A percentile compares a stretch with the other conserved stretches of the same genome.
Evolutionary conservation across 2,113 vertebrate species (phyloP).

Genomic region (Gambusia holbrooki): DNA sequence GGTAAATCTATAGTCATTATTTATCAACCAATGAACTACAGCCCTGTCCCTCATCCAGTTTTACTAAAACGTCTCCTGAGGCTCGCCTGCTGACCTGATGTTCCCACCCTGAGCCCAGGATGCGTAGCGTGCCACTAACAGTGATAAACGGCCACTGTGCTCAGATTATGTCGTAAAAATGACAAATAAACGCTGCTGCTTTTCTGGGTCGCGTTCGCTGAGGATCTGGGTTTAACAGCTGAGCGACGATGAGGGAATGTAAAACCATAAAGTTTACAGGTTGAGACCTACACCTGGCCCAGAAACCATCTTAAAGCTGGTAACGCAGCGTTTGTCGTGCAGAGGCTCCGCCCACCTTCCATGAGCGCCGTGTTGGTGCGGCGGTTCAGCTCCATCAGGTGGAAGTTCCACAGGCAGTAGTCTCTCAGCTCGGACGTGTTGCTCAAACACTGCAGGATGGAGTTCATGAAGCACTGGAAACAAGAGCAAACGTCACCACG

Average conservation of each 20-base stretch:
- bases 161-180: background rate
- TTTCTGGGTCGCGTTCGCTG: background rate
- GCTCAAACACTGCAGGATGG: constrained; percentile 95
- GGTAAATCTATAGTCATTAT: too few species aligned
- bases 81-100: background rate
- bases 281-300: background rate
- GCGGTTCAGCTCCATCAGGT: constrained; percentile 87
- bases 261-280: background rate
- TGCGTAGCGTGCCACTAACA: too few species aligned
- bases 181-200: too few species aligned
- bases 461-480: constrained; percentile 97
- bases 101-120: background rate
- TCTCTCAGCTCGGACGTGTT: constrained; percentile 93
- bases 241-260: background rate
- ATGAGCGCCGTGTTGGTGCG: constrained; percentile 84
- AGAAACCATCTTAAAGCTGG: background rate
- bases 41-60: too few species aligned
- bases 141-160: background rate
- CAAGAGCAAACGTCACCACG: background rate
- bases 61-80: background rate
- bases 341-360: constrained; percentile 80
- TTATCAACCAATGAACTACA: too few species aligned
- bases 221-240: background rate
- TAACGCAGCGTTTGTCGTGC: background rate
- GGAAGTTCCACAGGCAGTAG: constrained; percentile 90